Evolutionary conservation across 2,797 vertebrate genomes (phyloP).

Genomic region (Notamacropus eugenii): DNA sequence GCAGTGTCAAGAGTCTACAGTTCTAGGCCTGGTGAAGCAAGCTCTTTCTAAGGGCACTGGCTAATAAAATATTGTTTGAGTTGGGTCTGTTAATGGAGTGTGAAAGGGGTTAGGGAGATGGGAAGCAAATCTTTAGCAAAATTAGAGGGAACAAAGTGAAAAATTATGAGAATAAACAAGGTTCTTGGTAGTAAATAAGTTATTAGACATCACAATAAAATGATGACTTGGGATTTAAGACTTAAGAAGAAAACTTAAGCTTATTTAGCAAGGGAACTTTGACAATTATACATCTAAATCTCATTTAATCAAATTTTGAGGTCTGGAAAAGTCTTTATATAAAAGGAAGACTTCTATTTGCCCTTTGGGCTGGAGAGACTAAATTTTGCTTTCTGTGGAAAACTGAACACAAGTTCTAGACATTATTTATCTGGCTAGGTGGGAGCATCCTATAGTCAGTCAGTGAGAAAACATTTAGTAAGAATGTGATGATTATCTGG

Average conservation of each 20-base stretch:
- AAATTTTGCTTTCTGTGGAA: not conserved
- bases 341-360: not conserved
- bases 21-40: slow-evolving; percentile 25
- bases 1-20: slow-evolving; percentile 34
- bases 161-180: not conserved
- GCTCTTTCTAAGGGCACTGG: slow-evolving; percentile 5
- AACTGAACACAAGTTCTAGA: not conserved
- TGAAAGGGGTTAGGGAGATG: not conserved
- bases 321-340: not conserved
- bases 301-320: not conserved
- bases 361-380: not conserved
- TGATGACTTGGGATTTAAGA: not conserved
- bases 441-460: not conserved
- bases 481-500: no score
- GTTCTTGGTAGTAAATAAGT: not conserved
- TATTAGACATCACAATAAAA: not conserved
- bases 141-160: not conserved
- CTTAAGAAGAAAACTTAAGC: not conserved
- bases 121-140: slow-evolving; percentile 15
- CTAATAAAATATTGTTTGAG: not conserved
- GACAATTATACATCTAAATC: not conserved
- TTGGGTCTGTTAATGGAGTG: not conserved
- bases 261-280: not conserved
- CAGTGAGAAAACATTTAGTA: not conserved
- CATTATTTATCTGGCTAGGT: not conserved